A percentile compares a stretch with the other conserved stretches of the same genome.
phyloP scores from a whole-genome alignment of 2,797 vertebrate genomes.

The Trachops cirrhosus region DNA sequence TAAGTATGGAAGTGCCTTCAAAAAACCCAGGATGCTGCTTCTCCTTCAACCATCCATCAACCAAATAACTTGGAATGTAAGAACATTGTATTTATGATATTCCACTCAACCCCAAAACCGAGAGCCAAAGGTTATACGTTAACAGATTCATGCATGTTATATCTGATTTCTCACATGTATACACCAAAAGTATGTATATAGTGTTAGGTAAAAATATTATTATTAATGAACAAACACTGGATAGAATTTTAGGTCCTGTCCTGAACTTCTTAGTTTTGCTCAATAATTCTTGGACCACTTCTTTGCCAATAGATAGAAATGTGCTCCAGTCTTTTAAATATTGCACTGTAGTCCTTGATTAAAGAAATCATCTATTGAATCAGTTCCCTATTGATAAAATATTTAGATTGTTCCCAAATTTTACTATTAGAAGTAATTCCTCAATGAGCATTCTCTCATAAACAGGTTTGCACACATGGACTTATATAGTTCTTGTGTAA shows the following conservation, averaged over 20 bases:
- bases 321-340: neutral
- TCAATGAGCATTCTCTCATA: neutral
- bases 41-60: constrained; percentile 70
- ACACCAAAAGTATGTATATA: neutral
- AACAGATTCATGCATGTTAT: neutral
- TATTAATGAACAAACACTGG: neutral
- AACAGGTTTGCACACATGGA: neutral
- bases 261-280: neutral
- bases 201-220: neutral
- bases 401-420: neutral
- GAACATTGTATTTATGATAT: constrained; percentile 67
- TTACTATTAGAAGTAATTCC: neutral
- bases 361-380: neutral
- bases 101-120: constrained; percentile 61
- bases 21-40: constrained; percentile 67
- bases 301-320: neutral
- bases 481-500: neutral
- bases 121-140: constrained; percentile 44
- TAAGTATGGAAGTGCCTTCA: constrained; percentile 65
- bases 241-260: neutral
- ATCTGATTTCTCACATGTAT: neutral
- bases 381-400: neutral
- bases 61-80: constrained; percentile 37
- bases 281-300: neutral
- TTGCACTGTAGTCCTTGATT: neutral